Conservation (phyloP, 2,888 invertebrate genomes). For the Conistra vaccinii region DNA sequence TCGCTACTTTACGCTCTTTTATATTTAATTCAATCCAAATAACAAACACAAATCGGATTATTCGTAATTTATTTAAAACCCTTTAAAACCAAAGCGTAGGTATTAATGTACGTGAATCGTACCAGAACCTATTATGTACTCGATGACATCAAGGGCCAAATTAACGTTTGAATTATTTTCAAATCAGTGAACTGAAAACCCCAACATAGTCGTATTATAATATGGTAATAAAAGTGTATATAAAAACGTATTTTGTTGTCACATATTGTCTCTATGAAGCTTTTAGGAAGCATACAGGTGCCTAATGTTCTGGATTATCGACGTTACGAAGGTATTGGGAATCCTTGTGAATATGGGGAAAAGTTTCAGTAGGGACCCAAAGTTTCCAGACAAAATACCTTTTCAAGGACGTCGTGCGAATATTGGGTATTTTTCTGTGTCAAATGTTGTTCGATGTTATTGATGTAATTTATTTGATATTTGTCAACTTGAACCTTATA, state of each 20-base stretch:
- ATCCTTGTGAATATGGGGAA: conserved; percentile 14
- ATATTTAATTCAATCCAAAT: conserved; percentile 5
- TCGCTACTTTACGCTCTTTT: not conserved
- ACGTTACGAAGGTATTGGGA: conserved; percentile 8
- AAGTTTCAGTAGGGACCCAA: conserved; percentile 18
- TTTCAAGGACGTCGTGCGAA: conserved; percentile 30
- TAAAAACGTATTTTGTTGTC: conserved; percentile 40
- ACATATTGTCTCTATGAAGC: conserved; percentile 38
- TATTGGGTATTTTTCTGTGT: not conserved
- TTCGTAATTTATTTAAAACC: not conserved
- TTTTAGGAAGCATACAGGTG: conserved; percentile 26
- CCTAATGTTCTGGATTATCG: conserved; percentile 56
- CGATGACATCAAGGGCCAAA: conserved; percentile 55
- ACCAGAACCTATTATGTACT: conserved; percentile 31
- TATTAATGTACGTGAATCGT: conserved; percentile 36
- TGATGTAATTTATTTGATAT: conserved; percentile 1
- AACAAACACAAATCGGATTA: conserved; percentile 21
- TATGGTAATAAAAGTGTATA: conserved; percentile 45
- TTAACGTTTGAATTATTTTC: conserved; percentile 63
- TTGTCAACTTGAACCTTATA: not conserved
- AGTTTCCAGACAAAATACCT: conserved; percentile 44
- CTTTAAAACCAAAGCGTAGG: conserved; percentile 18
- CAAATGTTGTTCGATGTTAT: not conserved
- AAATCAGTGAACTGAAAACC: conserved; percentile 64
- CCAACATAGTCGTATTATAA: conserved; percentile 42